Conservation (phyloP, 2,113 vertebrate species). For the Brachirus orientalis region DNA sequence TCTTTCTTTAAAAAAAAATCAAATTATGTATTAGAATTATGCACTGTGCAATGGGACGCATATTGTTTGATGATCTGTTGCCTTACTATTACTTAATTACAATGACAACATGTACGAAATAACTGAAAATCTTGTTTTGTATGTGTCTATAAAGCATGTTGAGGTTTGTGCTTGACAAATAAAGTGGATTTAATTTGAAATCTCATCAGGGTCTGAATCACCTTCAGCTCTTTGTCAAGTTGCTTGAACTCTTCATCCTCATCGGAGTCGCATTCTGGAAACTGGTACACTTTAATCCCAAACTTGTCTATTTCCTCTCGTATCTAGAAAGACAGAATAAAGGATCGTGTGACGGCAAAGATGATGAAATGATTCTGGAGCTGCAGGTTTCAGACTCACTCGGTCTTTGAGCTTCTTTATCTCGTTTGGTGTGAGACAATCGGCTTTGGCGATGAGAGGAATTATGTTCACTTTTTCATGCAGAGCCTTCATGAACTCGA, state of each 20-base stretch:
- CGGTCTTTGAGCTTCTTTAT: conserved; percentile 97
- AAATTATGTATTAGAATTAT: no score
- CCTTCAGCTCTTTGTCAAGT: conserved; percentile 94
- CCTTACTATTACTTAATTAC: no score
- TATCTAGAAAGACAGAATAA: conserved; percentile 78
- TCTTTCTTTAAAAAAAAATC: no score
- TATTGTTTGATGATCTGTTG: no score
- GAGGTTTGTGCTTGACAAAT: no score
- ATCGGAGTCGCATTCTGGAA: conserved; percentile 95
- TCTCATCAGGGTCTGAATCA: conserved; percentile 40
- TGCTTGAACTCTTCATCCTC: conserved; percentile 97
- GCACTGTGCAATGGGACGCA: no score
- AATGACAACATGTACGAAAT: no score
- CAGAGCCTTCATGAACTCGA: conserved; percentile 97
- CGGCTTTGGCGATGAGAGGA: conserved; percentile 95
- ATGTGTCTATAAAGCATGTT: no score
- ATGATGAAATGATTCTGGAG: background rate
- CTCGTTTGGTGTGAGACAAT: conserved; percentile 93
- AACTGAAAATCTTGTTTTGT: no score
- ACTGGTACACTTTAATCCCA: conserved; percentile 96
- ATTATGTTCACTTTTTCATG: conserved; percentile 99
- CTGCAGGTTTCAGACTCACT: conserved; percentile 79
- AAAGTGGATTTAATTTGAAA: no score
- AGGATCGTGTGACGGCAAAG: background rate
- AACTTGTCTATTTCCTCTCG: conserved; percentile 96